Base-by-base conservation (phyloP, 2,797 vertebrate genomes). In the Tympanoctomys barrerae region DNA sequence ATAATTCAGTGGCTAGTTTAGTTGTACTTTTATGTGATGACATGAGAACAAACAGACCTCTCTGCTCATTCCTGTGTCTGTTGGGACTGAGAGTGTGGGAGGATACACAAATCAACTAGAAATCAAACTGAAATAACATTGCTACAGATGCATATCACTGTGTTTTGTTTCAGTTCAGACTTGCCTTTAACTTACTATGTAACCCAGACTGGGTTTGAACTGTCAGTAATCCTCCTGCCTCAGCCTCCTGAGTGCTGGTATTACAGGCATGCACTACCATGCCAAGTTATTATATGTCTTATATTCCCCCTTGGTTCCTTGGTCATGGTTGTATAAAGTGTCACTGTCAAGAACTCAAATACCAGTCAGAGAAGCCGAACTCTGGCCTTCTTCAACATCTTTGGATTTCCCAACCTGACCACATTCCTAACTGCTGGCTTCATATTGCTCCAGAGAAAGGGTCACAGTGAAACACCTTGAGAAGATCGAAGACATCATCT, bases 401-500 rank as follows among this genome's bases (percentile, higher is more conserved):
- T 80, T 39, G 19, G 42, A 59, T 78, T 89, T 87, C 66, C 46
- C 49, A 61, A 70, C 64, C 78, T 46, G 39, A 36, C 82, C 75
- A 77, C 82, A 89, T 57, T 95, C 49, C 62, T 26, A 31, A 87
- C 0, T 0, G 22, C 22, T 21, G 26, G 16, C 1, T 2, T 77
- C 79, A 46, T 16, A 33, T 1, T 86, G 33, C 11, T 91, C 28
- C 33, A 78, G 14, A 26, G 77, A 24, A 89, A 49, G 33, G 54
- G 33, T 21, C 19, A 21, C 57, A 52, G 19, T 18, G 33, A 97
- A 90, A 54, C 98, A 99, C 99, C 99, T 99, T 99, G 66, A 99
- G 99, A 90, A 99, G 99, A 97, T 99, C 99, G 3, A 99, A 99
- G 97, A 99, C 99, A 71, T 99, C 99, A 0, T 99, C 99, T 4